These are phyloP conservation scores for Hapalemur alaotrensis DNA, from an alignment of 2,797 vertebrate genomes.

Conservation along the genomic window DNA sequence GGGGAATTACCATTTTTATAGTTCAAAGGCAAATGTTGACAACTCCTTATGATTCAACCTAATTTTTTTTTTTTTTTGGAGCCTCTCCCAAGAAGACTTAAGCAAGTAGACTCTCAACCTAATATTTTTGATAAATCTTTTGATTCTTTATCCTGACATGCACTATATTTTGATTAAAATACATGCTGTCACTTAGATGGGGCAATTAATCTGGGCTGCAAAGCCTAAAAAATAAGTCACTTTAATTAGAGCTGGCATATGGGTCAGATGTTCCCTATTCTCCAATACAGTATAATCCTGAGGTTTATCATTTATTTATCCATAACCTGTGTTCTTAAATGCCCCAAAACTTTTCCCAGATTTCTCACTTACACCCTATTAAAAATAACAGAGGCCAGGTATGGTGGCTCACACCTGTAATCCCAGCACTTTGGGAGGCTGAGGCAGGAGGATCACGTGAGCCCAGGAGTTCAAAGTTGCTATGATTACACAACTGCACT, in stretches of 20 bases:
- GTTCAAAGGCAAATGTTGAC: neutral
- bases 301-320: neutral
- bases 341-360: neutral
- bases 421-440: no score
- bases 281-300: neutral
- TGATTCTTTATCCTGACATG: neutral
- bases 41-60: neutral
- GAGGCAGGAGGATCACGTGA: neutral
- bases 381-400: neutral
- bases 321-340: neutral
- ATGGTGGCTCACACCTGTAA: no score
- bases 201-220: neutral
- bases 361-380: neutral
- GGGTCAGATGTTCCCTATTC: neutral
- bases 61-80: neutral
- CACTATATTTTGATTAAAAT: conserved; percentile 3
- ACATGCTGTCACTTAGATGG: neutral
- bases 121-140: neutral
- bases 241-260: neutral
- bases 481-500: neutral
- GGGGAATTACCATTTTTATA: neutral
- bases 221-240: conserved; percentile 18
- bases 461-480: neutral
- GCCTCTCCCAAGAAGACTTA: no score
- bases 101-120: neutral